Percentiles rank a stretch among this genome's conserved stretches.
Conservation (phyloP, 1,140 invertebrate species). For the Drosophila prosaltans region DNA sequence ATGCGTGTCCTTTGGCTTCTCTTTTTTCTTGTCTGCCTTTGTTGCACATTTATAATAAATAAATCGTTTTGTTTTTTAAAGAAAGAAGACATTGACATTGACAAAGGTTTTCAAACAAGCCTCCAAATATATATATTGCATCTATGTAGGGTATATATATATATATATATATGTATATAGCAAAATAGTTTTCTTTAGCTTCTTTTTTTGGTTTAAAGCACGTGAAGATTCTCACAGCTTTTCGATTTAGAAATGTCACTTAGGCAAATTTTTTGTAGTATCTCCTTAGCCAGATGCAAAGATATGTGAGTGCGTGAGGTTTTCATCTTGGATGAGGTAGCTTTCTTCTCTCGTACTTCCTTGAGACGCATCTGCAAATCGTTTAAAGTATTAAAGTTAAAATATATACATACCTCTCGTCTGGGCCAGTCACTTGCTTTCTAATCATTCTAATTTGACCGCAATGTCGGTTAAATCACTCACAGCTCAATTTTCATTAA, state of each 20-base stretch:
- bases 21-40: not conserved
- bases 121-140: conserved; percentile 32
- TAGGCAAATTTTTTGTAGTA: conserved; percentile 93
- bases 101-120: conserved; percentile 14
- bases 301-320: conserved; percentile 88
- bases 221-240: conserved; percentile 95
- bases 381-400: too few species aligned
- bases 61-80: conserved; percentile 3
- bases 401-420: too few species aligned
- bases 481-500: conserved; percentile 70
- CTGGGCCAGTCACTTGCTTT: too few species aligned
- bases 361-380: conserved; percentile 88
- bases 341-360: conserved; percentile 88
- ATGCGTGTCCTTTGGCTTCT: conserved; percentile 12
- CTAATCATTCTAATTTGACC: conserved; percentile 31
- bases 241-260: conserved; percentile 94
- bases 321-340: conserved; percentile 86
- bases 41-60: conserved; percentile 7
- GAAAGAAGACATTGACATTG: conserved; percentile 11
- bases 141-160: conserved; percentile 28
- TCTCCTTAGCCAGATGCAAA: conserved; percentile 89
- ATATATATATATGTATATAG: conserved; percentile 23
- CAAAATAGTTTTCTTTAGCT: conserved; percentile 13
- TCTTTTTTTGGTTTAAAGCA: conserved; percentile 86
- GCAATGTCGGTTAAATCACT: conserved; percentile 25